phyloP scores from a whole-genome alignment of 2,797 vertebrate genomes.

The Mormyrus proboscirostris region DNA sequence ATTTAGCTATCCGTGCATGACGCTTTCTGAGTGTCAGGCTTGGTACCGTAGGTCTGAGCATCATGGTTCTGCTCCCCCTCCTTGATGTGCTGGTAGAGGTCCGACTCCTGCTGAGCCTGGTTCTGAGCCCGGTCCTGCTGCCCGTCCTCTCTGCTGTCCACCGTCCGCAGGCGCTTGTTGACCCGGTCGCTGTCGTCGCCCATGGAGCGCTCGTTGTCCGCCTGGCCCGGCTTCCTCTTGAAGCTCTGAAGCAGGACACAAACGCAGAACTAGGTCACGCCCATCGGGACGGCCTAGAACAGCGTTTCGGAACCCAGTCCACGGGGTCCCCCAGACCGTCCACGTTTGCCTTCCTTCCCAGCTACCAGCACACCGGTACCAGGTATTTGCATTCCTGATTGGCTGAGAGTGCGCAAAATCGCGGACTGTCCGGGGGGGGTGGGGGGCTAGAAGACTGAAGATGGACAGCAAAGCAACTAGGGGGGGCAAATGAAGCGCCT shows the following conservation, averaged over 20 bases:
- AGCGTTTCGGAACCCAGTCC: background rate
- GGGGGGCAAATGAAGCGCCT: background rate
- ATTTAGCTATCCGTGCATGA: background rate
- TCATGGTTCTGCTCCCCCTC: constrained; percentile 69
- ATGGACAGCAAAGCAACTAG: background rate
- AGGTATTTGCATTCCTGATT: background rate
- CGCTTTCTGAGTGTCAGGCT: background rate
- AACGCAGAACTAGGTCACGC: background rate
- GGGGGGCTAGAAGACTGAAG: background rate
- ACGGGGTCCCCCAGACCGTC: background rate
- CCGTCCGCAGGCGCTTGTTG: constrained; percentile 79
- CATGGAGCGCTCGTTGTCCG: constrained; percentile 77
- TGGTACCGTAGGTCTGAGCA: constrained; percentile 82
- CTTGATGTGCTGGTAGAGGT: constrained; percentile 82
- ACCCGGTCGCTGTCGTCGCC: constrained; percentile 76
- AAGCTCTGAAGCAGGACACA: constrained; percentile 63
- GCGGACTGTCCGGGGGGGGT: background rate
- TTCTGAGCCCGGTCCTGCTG: constrained; percentile 36
- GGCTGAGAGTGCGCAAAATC: background rate
- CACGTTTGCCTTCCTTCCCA: background rate
- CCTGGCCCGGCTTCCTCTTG: constrained; percentile 87
- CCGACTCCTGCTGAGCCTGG: constrained; percentile 64
- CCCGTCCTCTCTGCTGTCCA: constrained; percentile 58
- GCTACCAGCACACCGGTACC: background rate
- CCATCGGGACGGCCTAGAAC: background rate